Conservation (phyloP, 2,888 invertebrate genomes). For the Thymelicus lineola region DNA sequence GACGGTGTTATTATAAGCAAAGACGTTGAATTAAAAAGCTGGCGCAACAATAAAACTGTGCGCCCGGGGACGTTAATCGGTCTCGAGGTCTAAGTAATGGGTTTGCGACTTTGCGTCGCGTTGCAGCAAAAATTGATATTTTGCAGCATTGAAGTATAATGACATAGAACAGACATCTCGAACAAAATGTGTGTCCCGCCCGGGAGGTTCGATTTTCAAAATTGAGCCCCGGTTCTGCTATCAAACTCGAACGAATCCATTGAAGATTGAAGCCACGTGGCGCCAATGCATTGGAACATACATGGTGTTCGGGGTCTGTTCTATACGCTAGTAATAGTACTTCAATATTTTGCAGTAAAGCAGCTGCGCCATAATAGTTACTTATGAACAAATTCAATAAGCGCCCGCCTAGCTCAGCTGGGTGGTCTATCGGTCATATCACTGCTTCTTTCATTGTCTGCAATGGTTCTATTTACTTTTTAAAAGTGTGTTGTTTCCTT, state of each 20-base stretch:
- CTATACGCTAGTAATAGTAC: too few species aligned
- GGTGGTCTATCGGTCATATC: slow-evolving; percentile 16
- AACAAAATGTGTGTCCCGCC: too few species aligned
- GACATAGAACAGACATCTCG: too few species aligned
- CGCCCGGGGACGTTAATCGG: slow-evolving; percentile 25
- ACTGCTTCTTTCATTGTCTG: slow-evolving; percentile 1
- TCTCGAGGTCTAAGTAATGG: slow-evolving; percentile 32
- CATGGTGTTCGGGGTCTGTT: too few species aligned
- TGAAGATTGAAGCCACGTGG: too few species aligned
- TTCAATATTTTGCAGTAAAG: too few species aligned
- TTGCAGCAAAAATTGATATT: slow-evolving; percentile 31
- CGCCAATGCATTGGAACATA: too few species aligned
- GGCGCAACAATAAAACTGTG: slow-evolving; percentile 30
- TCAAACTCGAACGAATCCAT: too few species aligned
- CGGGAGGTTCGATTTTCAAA: too few species aligned
- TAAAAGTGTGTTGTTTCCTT: neutral
- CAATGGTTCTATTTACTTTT: slow-evolving; percentile 1
- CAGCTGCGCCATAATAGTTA: slow-evolving; percentile 35
- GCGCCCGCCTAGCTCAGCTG: slow-evolving; percentile 8
- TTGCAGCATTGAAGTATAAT: slow-evolving; percentile 28
- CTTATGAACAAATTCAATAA: slow-evolving; percentile 37
- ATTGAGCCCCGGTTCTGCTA: too few species aligned
- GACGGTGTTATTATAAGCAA: slow-evolving; percentile 21
- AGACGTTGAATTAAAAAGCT: slow-evolving; percentile 26
- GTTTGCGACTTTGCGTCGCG: slow-evolving; percentile 30